Conservation (phyloP, 1,140 invertebrate species). For the Drosophila punjabiensis region DNA sequence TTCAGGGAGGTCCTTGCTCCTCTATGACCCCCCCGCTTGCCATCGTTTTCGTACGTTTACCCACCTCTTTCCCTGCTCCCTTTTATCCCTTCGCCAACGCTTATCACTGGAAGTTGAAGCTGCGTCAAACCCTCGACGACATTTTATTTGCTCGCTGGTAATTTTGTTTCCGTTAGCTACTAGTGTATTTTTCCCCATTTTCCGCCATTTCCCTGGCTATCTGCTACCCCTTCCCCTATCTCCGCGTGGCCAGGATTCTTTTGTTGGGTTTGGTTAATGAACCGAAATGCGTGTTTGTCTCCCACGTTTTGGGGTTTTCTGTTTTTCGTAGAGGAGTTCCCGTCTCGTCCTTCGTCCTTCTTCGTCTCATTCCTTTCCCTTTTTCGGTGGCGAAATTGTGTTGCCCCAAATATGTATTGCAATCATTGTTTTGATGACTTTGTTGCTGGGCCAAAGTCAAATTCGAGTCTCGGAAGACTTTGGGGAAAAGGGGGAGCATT, state of each 20-base stretch:
- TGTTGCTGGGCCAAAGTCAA: conserved; percentile 68
- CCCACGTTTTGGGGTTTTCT: conserved; percentile 49
- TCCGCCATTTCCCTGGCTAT: conserved; percentile 19
- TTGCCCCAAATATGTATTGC: conserved; percentile 68
- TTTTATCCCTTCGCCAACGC: conserved; percentile 1
- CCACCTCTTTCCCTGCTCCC: neutral
- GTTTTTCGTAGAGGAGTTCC: neutral
- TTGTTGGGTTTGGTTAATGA: conserved; percentile 82
- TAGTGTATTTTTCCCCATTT: conserved; percentile 59
- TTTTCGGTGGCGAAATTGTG: conserved; percentile 66
- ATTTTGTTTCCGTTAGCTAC: conserved; percentile 75
- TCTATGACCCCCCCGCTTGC: neutral
- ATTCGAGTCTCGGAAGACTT: conserved; percentile 51
- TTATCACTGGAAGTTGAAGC: conserved; percentile 70
- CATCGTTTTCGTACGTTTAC: conserved; percentile 4
- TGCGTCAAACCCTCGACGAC: conserved; percentile 77
- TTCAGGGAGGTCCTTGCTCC: conserved; percentile 40
- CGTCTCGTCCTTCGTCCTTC: conserved; percentile 8
- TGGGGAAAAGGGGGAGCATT: conserved; percentile 17
- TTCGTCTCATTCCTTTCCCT: conserved; percentile 9
- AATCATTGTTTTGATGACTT: conserved; percentile 83
- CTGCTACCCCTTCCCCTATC: conserved; percentile 1
- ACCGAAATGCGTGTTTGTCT: conserved; percentile 80
- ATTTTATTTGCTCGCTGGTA: conserved; percentile 80
- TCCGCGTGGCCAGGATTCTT: conserved; percentile 30